Percentiles rank a stretch among this genome's conserved stretches.
Conservation (phyloP, 2,888 invertebrate species). For the Protodeltote pygarga region DNA sequence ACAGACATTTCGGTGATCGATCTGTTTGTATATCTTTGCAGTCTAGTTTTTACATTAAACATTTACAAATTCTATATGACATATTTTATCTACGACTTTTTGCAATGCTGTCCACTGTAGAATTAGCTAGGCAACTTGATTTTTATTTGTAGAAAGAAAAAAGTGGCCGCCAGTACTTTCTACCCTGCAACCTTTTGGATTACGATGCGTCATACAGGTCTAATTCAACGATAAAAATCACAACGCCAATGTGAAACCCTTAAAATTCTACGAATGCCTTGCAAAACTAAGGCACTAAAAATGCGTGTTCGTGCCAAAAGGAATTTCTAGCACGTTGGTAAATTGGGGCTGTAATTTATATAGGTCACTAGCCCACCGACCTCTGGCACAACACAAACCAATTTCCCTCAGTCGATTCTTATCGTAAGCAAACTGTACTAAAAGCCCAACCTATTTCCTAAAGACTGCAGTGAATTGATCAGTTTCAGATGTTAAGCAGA, state of each 20-base stretch:
- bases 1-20: slow-evolving; percentile 32
- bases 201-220: too few relatives aligned
- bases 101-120: too few relatives aligned
- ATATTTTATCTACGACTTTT: too few relatives aligned
- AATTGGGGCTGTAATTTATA: slow-evolving; percentile 23
- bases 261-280: neutral
- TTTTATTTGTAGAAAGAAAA: too few relatives aligned
- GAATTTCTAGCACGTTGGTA: slow-evolving; percentile 12
- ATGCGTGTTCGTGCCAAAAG: slow-evolving; percentile 21
- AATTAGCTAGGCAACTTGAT: too few relatives aligned
- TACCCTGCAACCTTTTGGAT: too few relatives aligned
- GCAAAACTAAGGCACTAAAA: neutral
- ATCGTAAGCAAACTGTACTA: slow-evolving; percentile 18
- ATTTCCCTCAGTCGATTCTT: slow-evolving; percentile 42
- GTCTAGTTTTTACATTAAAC: slow-evolving; percentile 6
- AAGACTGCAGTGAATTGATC: too few relatives aligned
- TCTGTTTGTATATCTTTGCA: slow-evolving; percentile 16
- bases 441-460: neutral
- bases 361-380: slow-evolving; percentile 30
- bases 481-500: too few relatives aligned
- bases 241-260: too few relatives aligned
- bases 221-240: too few relatives aligned
- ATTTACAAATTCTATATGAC: too few relatives aligned
- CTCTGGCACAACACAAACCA: slow-evolving; percentile 24
- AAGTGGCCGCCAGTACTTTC: too few relatives aligned